Percentiles rank a stretch among this genome's conserved stretches.
These are phyloP conservation scores for Eurystomus glaucurus DNA, from an alignment of 2,797 vertebrate genomes.

Conservation along the genomic window DNA sequence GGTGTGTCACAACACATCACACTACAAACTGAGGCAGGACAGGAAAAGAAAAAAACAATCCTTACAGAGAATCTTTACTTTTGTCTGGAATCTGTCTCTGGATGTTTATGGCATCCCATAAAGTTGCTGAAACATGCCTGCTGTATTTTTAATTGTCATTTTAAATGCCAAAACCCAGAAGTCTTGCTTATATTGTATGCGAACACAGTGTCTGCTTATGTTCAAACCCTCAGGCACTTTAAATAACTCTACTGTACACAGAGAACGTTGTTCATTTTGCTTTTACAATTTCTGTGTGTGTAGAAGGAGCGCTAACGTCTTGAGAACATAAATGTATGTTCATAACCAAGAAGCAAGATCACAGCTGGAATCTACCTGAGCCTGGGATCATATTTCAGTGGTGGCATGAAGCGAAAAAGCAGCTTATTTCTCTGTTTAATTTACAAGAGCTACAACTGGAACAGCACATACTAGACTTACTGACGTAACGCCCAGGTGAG, in stretches of 20 bases:
- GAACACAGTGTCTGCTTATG: conserved; percentile 79
- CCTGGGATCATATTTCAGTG: conserved; percentile 18
- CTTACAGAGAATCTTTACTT: conserved; percentile 37
- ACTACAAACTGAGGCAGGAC: background rate
- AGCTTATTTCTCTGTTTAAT: background rate
- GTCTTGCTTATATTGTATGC: conserved; percentile 61
- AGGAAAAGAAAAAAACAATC: background rate
- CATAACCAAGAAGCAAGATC: conserved; percentile 41
- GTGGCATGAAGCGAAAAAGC: background rate
- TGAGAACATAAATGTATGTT: conserved; percentile 61
- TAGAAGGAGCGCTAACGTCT: conserved; percentile 38
- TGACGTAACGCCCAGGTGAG: conserved; percentile 72
- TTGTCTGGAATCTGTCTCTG: conserved; percentile 43
- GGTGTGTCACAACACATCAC: background rate
- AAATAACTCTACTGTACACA: conserved; percentile 81
- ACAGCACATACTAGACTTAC: conserved; percentile 6
- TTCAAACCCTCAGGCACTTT: conserved; percentile 82
- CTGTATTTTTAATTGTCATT: conserved; percentile 73
- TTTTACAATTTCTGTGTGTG: conserved; percentile 77
- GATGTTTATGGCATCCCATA: conserved; percentile 58
- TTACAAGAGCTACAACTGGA: conserved; percentile 42
- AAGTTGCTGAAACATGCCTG: conserved; percentile 69
- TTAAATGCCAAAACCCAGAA: conserved; percentile 77
- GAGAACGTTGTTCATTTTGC: conserved; percentile 80
- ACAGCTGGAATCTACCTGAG: conserved; percentile 69